Evolutionary conservation across 2,113 vertebrate species (phyloP).

Genomic region (Nothoprocta perdicaria): DNA sequence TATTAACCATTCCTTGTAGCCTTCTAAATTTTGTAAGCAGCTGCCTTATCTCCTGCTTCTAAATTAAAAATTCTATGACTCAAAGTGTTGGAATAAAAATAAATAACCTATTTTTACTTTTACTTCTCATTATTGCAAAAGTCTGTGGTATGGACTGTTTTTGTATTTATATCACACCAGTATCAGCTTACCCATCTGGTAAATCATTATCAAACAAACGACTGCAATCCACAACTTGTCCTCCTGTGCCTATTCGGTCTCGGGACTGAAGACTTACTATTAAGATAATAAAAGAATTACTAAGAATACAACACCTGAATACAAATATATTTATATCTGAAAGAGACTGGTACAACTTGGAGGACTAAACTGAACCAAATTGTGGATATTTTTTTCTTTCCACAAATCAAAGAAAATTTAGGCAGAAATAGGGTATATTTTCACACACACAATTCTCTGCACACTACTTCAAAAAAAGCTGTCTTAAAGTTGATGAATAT

Average conservation of each 20-base stretch:
- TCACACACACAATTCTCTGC: neutral
- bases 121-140: neutral
- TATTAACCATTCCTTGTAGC: neutral
- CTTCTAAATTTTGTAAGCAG: neutral
- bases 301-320: constrained; percentile 18
- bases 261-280: constrained; percentile 96
- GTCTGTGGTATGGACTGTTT: neutral
- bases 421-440: neutral
- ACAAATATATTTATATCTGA: neutral
- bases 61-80: neutral
- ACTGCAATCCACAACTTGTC: constrained; percentile 95
- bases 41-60: neutral
- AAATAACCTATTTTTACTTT: neutral
- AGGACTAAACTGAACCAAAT: neutral
- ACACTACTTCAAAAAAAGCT: neutral
- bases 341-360: neutral
- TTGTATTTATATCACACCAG: neutral
- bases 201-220: constrained; percentile 95
- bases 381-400: neutral
- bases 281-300: constrained; percentile 70
- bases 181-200: constrained; percentile 88
- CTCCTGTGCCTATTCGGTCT: constrained; percentile 93
- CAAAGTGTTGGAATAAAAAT: neutral
- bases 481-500: neutral
- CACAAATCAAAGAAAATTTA: neutral